These are phyloP conservation scores for Bactericera cockerelli DNA, from an alignment of 1,140 invertebrate genomes.

Conservation along the genomic window DNA sequence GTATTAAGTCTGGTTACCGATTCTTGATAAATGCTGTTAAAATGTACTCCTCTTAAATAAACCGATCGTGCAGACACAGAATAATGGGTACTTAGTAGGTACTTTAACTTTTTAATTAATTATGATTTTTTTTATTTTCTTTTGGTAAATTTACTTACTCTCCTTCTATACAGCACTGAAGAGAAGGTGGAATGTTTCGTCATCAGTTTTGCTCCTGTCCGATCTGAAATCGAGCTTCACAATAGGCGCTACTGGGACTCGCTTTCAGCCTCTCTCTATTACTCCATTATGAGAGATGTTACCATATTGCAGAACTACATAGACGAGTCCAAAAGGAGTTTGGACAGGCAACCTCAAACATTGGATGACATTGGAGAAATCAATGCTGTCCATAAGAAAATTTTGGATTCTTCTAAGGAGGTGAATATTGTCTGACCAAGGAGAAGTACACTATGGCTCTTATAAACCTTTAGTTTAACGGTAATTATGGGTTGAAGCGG, in stretches of 20 bases:
- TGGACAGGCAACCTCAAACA: conserved; percentile 44
- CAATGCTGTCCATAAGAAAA: conserved; percentile 46
- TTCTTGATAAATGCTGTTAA: no score
- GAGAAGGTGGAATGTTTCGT: conserved; percentile 71
- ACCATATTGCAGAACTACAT: conserved; percentile 40
- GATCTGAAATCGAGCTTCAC: conserved; percentile 78
- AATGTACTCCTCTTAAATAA: no score
- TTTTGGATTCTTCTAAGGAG: conserved; percentile 44
- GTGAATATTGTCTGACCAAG: no score
- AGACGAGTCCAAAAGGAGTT: conserved; percentile 38
- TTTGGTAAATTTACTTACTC: neutral
- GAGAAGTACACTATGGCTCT: no score
- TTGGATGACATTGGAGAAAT: conserved; percentile 64
- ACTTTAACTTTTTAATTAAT: no score
- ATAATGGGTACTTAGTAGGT: no score
- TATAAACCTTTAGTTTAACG: no score
- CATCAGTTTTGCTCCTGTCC: conserved; percentile 48
- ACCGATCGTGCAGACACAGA: no score
- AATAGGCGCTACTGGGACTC: conserved; percentile 81
- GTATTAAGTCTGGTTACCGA: no score
- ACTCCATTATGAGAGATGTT: conserved; percentile 40
- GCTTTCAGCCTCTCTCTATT: conserved; percentile 59
- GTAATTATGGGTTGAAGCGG: no score
- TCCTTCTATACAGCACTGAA: conserved; percentile 43
- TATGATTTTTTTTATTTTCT: no score